Evolutionary conservation across 1,140 invertebrate species (phyloP).

Genomic region (Neodiprion fabricii): DNA sequence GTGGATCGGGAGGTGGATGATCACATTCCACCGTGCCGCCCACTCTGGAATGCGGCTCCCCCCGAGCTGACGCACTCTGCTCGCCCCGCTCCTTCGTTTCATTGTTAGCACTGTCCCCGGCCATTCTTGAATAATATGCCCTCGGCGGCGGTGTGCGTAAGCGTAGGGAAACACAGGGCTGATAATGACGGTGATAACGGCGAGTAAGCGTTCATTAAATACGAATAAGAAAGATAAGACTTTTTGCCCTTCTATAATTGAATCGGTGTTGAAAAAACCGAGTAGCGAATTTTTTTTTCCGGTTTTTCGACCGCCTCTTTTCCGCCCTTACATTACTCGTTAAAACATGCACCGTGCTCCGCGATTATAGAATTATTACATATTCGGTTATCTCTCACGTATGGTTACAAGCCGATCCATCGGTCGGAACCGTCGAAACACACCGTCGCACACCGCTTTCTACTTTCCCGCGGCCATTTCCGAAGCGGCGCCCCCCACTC

Average conservation of each 20-base stretch:
- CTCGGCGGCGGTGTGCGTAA: conserved; percentile 19
- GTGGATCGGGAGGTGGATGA: conserved; percentile 34
- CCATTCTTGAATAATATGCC: conserved; percentile 21
- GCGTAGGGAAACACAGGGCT: background rate
- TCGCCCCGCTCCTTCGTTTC: conserved; percentile 38
- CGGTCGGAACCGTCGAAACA: conserved; percentile 15
- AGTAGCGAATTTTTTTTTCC: background rate
- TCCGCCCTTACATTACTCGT: conserved; percentile 9
- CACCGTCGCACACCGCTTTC: conserved; percentile 41
- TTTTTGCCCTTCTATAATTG: conserved; percentile 27
- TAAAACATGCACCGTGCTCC: no score
- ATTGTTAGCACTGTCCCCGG: conserved; percentile 26
- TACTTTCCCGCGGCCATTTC: conserved; percentile 62
- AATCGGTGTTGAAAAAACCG: background rate
- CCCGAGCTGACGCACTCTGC: conserved; percentile 43
- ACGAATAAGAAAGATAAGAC: conserved; percentile 29
- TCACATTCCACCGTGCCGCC: conserved; percentile 60
- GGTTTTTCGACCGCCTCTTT: background rate
- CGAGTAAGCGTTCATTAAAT: conserved; percentile 18
- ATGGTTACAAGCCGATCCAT: no score
- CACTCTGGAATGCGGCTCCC: conserved; percentile 59
- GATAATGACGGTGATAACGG: conserved; percentile 15
- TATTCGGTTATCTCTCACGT: no score
- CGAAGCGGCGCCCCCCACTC: conserved; percentile 35
- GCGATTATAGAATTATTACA: no score